Percentiles rank a stretch among this genome's conserved stretches.
Conservation (phyloP, 2,888 invertebrate species). For the Drosophila phalerata region DNA sequence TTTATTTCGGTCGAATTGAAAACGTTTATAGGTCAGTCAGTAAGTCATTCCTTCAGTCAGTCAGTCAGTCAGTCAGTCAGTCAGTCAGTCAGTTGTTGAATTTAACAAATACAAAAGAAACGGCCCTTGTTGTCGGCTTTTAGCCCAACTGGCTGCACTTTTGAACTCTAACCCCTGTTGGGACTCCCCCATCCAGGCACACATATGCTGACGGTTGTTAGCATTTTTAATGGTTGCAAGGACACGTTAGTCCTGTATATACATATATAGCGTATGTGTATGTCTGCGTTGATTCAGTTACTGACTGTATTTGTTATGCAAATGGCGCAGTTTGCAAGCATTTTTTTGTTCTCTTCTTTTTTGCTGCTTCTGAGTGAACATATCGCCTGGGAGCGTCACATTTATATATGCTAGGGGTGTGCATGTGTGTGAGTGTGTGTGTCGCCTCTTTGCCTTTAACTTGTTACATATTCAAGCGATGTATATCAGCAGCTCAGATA, state of each 20-base stretch:
- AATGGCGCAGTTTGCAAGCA: constrained; percentile 69
- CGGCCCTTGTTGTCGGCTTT: constrained; percentile 27
- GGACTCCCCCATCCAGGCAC: constrained; percentile 3
- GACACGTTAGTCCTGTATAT: constrained; percentile 53
- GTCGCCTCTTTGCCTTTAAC: constrained; percentile 68
- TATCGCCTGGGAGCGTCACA: constrained; percentile 48
- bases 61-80: background rate
- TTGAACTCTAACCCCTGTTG: constrained; percentile 27
- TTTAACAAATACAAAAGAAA: constrained; percentile 21
- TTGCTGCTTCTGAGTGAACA: constrained; percentile 15
- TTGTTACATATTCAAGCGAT: constrained; percentile 78
- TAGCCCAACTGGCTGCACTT: constrained; percentile 61
- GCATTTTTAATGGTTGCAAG: constrained; percentile 78
- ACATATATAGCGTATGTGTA: constrained; percentile 12
- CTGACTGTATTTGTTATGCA: constrained; percentile 79
- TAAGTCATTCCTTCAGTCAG: background rate
- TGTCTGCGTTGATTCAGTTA: constrained; percentile 70
- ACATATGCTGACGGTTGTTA: constrained; percentile 61
- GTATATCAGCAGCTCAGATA: constrained; percentile 69
- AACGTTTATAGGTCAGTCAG: constrained; percentile 53
- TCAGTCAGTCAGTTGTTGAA: constrained; percentile 26
- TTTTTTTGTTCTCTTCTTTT: constrained; percentile 27
- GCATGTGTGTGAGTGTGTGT: constrained; percentile 36
- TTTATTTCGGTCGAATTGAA: constrained; percentile 32
- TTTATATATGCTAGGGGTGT: constrained; percentile 19